Evolutionary conservation across 1,140 invertebrate genomes (phyloP).

Genomic region (Brachionus rotundiformis): DNA sequence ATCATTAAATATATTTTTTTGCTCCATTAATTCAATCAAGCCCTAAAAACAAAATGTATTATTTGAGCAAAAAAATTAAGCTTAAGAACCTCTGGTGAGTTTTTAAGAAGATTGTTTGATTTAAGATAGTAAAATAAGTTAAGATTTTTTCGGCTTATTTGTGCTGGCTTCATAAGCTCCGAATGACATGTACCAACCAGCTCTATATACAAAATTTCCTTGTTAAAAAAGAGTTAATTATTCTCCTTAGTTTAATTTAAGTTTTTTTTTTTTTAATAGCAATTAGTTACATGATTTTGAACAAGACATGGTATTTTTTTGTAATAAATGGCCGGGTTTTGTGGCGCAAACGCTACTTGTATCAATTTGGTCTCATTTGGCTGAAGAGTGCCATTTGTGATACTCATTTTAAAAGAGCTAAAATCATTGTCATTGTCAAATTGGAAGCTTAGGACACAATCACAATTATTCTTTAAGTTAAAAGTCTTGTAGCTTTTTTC

Average conservation of each 20-base stretch:
- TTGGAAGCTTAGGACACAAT: constrained; percentile 7
- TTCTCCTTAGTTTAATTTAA: neutral
- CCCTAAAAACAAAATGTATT: neutral
- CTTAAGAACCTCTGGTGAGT: constrained; percentile 60
- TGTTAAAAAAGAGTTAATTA: neutral
- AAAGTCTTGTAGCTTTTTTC: constrained; percentile 31
- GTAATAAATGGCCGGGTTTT: constrained; percentile 62
- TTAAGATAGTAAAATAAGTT: constrained; percentile 57
- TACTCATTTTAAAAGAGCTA: constrained; percentile 26
- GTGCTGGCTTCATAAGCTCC: constrained; percentile 60
- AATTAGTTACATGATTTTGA: constrained; percentile 63
- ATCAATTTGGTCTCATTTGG: constrained; percentile 30
- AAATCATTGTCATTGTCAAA: constrained; percentile 47
- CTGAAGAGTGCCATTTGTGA: constrained; percentile 4
- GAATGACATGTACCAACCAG: constrained; percentile 62
- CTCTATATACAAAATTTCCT: constrained; percentile 61
- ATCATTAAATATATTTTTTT: constrained; percentile 43
- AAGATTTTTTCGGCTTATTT: constrained; percentile 59
- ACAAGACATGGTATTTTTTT: constrained; percentile 59
- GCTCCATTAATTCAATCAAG: neutral
- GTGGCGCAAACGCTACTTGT: constrained; percentile 57
- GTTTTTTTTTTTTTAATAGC: neutral
- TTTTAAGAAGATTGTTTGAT: constrained; percentile 58
- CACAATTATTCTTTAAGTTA: constrained; percentile 3
- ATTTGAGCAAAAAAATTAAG: neutral